Conservation (phyloP, 2,888 invertebrate genomes). For the Byasa hedistus region DNA sequence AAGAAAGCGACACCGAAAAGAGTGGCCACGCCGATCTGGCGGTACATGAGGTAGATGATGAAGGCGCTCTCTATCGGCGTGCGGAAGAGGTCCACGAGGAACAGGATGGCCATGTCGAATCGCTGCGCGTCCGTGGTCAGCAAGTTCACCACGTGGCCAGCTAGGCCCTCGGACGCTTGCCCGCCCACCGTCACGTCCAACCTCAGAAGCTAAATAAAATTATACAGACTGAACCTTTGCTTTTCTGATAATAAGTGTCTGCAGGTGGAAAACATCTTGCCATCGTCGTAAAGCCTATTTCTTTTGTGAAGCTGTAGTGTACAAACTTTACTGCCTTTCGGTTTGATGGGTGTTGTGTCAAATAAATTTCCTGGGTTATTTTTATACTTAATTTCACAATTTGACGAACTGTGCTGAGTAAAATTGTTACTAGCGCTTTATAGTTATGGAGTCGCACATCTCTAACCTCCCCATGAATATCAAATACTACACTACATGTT, state of each 20-base stretch:
- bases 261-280: too few species aligned
- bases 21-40: slow-evolving; percentile 78
- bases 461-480: too few species aligned
- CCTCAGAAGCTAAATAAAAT: slow-evolving; percentile 81
- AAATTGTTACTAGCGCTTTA: too few species aligned
- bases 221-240: neutral
- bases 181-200: slow-evolving; percentile 83
- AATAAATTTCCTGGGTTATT: too few species aligned
- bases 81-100: slow-evolving; percentile 90
- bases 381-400: too few species aligned
- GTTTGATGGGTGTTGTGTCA: too few species aligned
- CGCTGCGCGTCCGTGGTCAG: slow-evolving; percentile 93
- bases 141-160: slow-evolving; percentile 85
- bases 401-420: too few species aligned
- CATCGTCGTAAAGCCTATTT: too few species aligned
- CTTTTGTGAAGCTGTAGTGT: too few species aligned
- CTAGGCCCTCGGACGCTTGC: slow-evolving; percentile 81
- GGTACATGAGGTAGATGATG: slow-evolving; percentile 87
- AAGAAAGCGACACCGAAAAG: slow-evolving; percentile 81
- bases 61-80: slow-evolving; percentile 89
- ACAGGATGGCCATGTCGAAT: slow-evolving; percentile 90
- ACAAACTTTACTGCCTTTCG: too few species aligned
- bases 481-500: too few species aligned
- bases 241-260: neutral
- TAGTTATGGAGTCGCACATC: too few species aligned